phyloP scores from a whole-genome alignment of 1,140 invertebrate genomes.

The Drosophila erecta region DNA sequence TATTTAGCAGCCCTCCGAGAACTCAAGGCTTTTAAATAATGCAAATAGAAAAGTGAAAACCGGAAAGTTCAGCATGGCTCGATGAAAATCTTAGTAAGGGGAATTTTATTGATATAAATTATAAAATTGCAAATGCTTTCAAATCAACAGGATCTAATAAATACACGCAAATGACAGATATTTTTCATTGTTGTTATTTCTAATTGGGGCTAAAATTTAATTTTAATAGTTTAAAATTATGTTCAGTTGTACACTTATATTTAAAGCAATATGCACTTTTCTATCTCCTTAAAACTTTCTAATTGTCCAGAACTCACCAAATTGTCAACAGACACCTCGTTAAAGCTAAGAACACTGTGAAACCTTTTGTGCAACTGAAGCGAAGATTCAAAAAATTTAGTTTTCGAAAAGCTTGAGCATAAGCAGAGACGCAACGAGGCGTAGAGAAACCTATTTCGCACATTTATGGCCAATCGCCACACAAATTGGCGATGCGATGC shows the following conservation, averaged over 20 bases:
- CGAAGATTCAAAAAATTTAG: not conserved
- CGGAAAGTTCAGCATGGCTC: not conserved
- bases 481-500: conserved; percentile 45
- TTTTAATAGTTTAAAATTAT: too few relatives aligned
- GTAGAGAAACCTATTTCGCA: conserved; percentile 58
- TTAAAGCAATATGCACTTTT: too few relatives aligned
- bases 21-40: conserved; percentile 14
- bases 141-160: too few relatives aligned
- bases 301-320: conserved; percentile 28
- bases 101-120: not conserved
- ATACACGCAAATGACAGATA: too few relatives aligned
- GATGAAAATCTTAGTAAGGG: not conserved
- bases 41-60: conserved; percentile 46
- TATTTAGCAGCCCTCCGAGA: not conserved
- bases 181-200: too few relatives aligned
- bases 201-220: too few relatives aligned
- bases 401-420: conserved; percentile 23
- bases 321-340: not conserved
- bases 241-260: too few relatives aligned
- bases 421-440: conserved; percentile 56
- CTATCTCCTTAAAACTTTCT: not conserved
- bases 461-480: conserved; percentile 58
- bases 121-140: not conserved
- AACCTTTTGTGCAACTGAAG: conserved; percentile 51
- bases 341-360: conserved; percentile 28